Conservation (phyloP, 2,113 vertebrate genomes). For the Siphamia tubifer region DNA sequence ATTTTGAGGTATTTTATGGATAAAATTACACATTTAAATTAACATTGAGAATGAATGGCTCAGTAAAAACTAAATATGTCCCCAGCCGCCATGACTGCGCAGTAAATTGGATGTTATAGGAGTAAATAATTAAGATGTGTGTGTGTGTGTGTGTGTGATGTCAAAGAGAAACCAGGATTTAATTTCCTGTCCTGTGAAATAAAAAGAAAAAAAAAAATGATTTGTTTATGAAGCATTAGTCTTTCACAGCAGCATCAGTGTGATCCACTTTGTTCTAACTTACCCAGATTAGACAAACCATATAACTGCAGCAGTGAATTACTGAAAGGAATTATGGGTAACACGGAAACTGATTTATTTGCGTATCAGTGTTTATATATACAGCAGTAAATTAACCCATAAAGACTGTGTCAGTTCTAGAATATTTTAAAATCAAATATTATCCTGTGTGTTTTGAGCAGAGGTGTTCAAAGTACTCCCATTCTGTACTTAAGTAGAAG, state of each 20-base stretch:
- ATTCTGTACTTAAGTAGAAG: too few species aligned
- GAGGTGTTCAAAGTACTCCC: too few species aligned
- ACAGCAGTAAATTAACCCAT: too few species aligned
- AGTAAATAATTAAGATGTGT: not conserved
- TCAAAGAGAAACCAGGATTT: not conserved
- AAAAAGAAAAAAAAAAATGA: not conserved
- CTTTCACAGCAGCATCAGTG: not conserved
- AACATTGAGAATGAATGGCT: not conserved
- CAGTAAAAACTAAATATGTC: not conserved
- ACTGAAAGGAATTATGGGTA: not conserved
- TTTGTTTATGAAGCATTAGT: not conserved
- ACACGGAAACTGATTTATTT: not conserved
- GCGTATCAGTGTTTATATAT: too few species aligned
- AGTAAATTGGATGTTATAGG: not conserved
- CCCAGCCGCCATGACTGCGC: too few species aligned
- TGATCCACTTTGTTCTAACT: not conserved
- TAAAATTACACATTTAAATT: too few species aligned
- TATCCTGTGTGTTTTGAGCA: too few species aligned
- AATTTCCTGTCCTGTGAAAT: not conserved
- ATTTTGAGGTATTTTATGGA: too few species aligned
- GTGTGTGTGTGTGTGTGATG: too few species aligned
- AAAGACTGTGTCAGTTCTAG: not conserved
- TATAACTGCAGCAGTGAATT: not conserved
- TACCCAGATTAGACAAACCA: not conserved
- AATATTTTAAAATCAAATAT: too few species aligned